phyloP scores from a whole-genome alignment of 1,140 invertebrate species.

The Drosophila sucinea region DNA sequence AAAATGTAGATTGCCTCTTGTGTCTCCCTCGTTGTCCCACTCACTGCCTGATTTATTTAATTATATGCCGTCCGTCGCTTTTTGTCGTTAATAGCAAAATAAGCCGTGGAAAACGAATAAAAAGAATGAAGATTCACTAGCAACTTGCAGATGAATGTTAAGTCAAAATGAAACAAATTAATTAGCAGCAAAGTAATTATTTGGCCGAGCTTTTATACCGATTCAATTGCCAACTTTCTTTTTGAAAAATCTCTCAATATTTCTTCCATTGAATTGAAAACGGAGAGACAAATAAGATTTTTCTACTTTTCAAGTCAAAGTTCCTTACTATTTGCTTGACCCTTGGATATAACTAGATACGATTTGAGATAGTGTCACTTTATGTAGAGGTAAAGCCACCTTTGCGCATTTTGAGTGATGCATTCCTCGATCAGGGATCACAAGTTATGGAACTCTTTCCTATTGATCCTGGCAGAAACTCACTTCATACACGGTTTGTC shows the following conservation, averaged over 20 bases:
- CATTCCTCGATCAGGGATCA: background rate
- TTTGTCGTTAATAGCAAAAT: conserved; percentile 57
- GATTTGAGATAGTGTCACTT: no score
- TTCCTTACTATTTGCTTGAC: no score
- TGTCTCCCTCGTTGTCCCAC: background rate
- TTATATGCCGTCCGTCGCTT: conserved; percentile 46
- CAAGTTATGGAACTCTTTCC: background rate
- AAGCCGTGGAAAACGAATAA: conserved; percentile 29
- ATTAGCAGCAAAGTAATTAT: conserved; percentile 75
- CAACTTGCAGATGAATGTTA: conserved; percentile 46
- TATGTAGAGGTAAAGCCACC: no score
- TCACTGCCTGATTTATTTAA: conserved; percentile 52
- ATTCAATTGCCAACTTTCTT: conserved; percentile 31
- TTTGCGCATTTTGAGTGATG: no score
- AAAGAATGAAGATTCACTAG: conserved; percentile 21
- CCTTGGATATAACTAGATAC: no score
- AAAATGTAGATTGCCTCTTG: conserved; percentile 31
- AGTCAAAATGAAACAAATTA: conserved; percentile 75
- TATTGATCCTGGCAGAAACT: no score
- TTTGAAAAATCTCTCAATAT: no score
- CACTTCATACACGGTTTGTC: no score
- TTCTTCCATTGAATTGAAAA: no score
- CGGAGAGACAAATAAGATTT: no score
- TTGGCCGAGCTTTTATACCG: conserved; percentile 26
- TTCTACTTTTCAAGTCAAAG: no score